These are phyloP conservation scores for Eupeodes luniger DNA, from an alignment of 2,888 invertebrate genomes.

Conservation along the genomic window DNA sequence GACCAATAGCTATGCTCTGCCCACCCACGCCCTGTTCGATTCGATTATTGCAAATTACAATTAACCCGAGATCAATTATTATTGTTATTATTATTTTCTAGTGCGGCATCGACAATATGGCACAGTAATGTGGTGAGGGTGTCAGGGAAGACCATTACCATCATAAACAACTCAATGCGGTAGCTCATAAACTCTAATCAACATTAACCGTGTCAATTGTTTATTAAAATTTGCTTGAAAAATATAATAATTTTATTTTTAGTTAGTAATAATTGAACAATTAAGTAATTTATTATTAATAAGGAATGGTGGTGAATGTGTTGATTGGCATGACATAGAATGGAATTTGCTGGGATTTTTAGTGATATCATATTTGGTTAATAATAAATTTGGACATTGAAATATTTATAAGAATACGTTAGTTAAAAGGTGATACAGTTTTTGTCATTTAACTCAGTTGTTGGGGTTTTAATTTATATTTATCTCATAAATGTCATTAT, in stretches of 20 bases:
- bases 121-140: background rate
- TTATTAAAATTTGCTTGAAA: slow-evolving; percentile 46
- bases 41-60: slow-evolving; percentile 71
- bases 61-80: slow-evolving; percentile 71
- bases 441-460: too few relatives aligned
- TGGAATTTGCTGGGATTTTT: slow-evolving; percentile 21
- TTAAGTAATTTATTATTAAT: slow-evolving; percentile 41
- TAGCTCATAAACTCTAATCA: slow-evolving; percentile 45
- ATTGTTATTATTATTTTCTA: slow-evolving; percentile 6
- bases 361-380: slow-evolving; percentile 15
- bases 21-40: slow-evolving; percentile 15
- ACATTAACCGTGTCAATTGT: slow-evolving; percentile 66
- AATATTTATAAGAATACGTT: too few relatives aligned
- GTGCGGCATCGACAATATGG: slow-evolving; percentile 8
- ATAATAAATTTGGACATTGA: background rate
- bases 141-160: background rate
- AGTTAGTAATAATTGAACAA: slow-evolving; percentile 64
- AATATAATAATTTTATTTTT: slow-evolving; percentile 45
- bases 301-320: slow-evolving; percentile 27
- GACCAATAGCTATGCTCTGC: slow-evolving; percentile 34
- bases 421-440: too few relatives aligned
- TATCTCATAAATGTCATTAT: too few relatives aligned
- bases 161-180: slow-evolving; percentile 8
- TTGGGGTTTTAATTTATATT: too few relatives aligned
- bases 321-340: slow-evolving; percentile 34